Percentiles rank a stretch among this genome's conserved stretches.
These are phyloP conservation scores for Drosophila kohkoa DNA, from an alignment of 1,140 invertebrate genomes.

Conservation along the genomic window DNA sequence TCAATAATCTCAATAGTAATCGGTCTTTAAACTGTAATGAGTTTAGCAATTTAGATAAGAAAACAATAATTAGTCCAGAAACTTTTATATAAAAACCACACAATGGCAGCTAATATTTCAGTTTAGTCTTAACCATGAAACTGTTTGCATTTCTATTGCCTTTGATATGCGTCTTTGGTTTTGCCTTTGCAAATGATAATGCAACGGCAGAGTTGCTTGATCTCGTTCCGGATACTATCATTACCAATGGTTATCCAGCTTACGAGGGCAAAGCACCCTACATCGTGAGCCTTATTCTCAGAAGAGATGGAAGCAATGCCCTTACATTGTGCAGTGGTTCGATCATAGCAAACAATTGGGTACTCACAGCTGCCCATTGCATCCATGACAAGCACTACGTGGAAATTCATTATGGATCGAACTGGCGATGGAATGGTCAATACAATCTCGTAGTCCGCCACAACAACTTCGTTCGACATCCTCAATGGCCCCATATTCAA, in stretches of 20 bases:
- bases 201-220: not conserved
- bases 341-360: constrained; percentile 86
- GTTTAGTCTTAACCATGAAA: constrained; percentile 4
- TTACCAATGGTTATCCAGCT: constrained; percentile 52
- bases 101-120: not conserved
- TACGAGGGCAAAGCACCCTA: constrained; percentile 85
- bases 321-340: constrained; percentile 86
- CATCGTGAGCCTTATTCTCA: constrained; percentile 84
- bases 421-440: constrained; percentile 44
- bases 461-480: constrained; percentile 52
- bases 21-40: not conserved
- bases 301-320: constrained; percentile 60
- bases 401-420: constrained; percentile 71
- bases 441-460: constrained; percentile 49
- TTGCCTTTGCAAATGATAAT: constrained; percentile 14
- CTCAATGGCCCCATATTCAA: constrained; percentile 50
- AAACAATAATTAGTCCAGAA: not conserved
- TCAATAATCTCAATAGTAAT: not conserved
- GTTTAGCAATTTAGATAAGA: not conserved
- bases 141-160: not conserved
- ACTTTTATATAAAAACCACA: not conserved
- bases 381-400: constrained; percentile 47
- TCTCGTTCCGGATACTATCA: constrained; percentile 17
- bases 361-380: constrained; percentile 88
- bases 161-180: not conserved